phyloP scores from a whole-genome alignment of 2,113 vertebrate species.

The Calypte anna region DNA sequence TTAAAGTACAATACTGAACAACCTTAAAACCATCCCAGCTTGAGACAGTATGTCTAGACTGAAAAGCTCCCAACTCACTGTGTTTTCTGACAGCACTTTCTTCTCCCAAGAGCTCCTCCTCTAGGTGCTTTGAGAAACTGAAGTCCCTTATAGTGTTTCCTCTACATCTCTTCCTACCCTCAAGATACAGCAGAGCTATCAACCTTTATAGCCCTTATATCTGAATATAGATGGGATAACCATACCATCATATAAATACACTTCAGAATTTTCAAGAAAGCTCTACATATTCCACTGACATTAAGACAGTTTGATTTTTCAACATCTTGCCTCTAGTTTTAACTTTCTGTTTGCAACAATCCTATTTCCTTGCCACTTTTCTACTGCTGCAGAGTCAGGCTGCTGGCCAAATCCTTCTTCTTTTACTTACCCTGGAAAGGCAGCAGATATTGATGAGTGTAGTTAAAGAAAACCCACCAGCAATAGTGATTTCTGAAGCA shows the following conservation, averaged over 20 bases:
- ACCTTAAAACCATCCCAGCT: background rate
- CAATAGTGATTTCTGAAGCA: background rate
- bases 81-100: background rate
- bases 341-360: background rate
- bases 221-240: background rate
- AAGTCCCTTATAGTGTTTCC: background rate
- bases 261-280: background rate
- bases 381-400: background rate
- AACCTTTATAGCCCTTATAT: background rate
- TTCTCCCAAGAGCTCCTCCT: background rate
- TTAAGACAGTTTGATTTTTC: background rate
- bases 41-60: background rate
- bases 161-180: background rate
- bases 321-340: background rate
- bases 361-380: background rate
- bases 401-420: background rate
- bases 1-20: background rate
- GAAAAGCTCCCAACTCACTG: background rate
- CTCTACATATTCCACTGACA: background rate
- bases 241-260: background rate
- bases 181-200: background rate
- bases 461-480: background rate
- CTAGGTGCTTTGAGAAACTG: background rate
- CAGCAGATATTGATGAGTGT: background rate
- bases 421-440: background rate